These are phyloP conservation scores for Oreonectes daqikongensis DNA, from an alignment of 2,797 vertebrate species.

Conservation along the genomic window DNA sequence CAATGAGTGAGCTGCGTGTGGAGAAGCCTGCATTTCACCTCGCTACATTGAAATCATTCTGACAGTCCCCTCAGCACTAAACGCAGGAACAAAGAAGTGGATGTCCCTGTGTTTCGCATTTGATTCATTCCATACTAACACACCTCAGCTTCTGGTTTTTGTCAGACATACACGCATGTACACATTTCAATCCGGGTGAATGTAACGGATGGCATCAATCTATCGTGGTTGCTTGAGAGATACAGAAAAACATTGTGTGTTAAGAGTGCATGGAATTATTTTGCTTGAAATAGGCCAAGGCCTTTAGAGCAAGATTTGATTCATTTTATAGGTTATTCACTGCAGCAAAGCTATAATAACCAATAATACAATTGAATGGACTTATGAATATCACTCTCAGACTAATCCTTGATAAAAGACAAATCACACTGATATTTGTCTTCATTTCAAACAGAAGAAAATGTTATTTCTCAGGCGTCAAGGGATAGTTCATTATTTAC, in stretches of 20 bases:
- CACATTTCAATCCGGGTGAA: not conserved
- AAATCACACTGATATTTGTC: no score
- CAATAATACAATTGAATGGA: not conserved
- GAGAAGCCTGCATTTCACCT: conserved; percentile 62
- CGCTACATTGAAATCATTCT: conserved; percentile 56
- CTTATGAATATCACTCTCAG: not conserved
- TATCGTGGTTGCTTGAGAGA: conserved; percentile 21
- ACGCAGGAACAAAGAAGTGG: conserved; percentile 43
- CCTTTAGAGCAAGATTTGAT: not conserved
- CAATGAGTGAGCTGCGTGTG: conserved; percentile 54
- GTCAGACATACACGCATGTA: not conserved
- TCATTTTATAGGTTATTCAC: not conserved
- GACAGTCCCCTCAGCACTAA: conserved; percentile 28
- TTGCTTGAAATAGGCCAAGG: no score
- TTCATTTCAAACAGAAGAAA: no score
- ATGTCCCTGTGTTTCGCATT: conserved; percentile 16
- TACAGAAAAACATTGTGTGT: not conserved
- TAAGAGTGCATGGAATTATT: not conserved
- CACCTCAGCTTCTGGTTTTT: not conserved
- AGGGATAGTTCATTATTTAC: no score
- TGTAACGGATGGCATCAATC: not conserved
- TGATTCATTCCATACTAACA: not conserved
- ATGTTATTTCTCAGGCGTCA: no score
- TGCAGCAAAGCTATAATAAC: not conserved
- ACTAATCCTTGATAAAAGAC: not conserved